Percentiles rank a stretch among this genome's conserved stretches.
Conservation (phyloP, 2,797 vertebrate species). For the Cryptoblepharus egeriae region DNA sequence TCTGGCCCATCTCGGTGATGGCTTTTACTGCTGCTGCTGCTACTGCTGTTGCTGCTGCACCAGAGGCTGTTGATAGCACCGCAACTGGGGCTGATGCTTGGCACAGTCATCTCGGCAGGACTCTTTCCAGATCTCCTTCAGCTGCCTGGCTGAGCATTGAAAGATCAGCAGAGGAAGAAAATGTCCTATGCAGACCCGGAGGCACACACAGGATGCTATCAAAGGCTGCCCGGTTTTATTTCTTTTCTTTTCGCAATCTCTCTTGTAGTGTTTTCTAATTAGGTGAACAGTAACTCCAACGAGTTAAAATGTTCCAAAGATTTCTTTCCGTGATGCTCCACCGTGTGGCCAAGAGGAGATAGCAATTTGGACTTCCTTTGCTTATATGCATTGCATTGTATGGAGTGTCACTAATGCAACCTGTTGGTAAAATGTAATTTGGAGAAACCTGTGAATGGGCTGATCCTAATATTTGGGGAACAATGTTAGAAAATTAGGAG, state of each 20-base stretch:
- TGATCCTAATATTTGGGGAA: neutral
- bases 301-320: constrained; percentile 20
- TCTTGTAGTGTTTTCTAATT: constrained; percentile 11
- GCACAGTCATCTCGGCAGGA: constrained; percentile 73
- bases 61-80: constrained; percentile 46
- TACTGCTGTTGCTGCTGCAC: constrained; percentile 60
- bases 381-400: constrained; percentile 3
- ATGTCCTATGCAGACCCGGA: neutral
- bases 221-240: neutral
- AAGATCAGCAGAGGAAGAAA: constrained; percentile 4
- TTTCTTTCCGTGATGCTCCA: constrained; percentile 41
- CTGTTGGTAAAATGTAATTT: neutral
- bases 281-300: constrained; percentile 28
- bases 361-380: neutral
- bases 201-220: neutral
- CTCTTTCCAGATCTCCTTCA: neutral
- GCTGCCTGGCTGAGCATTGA: constrained; percentile 19
- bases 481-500: neutral
- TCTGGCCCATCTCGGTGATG: constrained; percentile 66
- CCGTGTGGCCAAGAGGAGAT: constrained; percentile 41
- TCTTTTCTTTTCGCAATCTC: constrained; percentile 8
- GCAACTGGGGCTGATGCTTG: constrained; percentile 79
- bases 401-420: neutral
- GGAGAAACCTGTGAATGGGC: neutral
- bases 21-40: constrained; percentile 69